These are phyloP conservation scores for Nycticebus coucang DNA, from an alignment of 2,113 vertebrate species.

Conservation along the genomic window DNA sequence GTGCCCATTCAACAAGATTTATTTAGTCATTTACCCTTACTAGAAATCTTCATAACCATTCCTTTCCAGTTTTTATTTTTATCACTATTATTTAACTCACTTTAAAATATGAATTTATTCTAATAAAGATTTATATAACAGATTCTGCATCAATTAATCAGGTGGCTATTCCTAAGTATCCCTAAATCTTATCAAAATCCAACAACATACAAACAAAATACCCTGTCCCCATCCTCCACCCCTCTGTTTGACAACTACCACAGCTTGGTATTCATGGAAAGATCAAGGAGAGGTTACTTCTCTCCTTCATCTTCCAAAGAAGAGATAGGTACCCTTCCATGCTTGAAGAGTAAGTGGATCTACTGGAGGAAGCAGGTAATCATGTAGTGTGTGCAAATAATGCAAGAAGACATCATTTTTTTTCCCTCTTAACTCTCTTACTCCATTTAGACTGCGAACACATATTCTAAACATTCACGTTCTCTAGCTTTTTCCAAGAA, in stretches of 20 bases:
- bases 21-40: slow-evolving; percentile 42
- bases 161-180: slow-evolving; percentile 5
- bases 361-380: background rate
- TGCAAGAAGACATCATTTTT: background rate
- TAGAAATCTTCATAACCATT: background rate
- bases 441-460: background rate
- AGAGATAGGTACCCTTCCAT: background rate
- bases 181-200: background rate
- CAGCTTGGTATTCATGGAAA: background rate
- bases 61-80: slow-evolving; percentile 44
- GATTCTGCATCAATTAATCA: background rate
- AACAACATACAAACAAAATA: background rate
- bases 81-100: slow-evolving; percentile 2
- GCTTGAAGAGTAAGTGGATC: background rate
- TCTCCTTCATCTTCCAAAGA: background rate
- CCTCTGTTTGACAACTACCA: slow-evolving; percentile 17
- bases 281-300: background rate
- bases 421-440: background rate
- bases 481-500: background rate
- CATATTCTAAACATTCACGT: background rate
- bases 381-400: background rate
- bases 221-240: background rate
- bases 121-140: background rate
- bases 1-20: slow-evolving; percentile 50
- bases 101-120: slow-evolving; percentile 32